Percentiles rank a stretch among this genome's conserved stretches.
These are phyloP conservation scores for Pterocles gutturalis DNA, from an alignment of 2,113 vertebrate species.

Conservation along the genomic window DNA sequence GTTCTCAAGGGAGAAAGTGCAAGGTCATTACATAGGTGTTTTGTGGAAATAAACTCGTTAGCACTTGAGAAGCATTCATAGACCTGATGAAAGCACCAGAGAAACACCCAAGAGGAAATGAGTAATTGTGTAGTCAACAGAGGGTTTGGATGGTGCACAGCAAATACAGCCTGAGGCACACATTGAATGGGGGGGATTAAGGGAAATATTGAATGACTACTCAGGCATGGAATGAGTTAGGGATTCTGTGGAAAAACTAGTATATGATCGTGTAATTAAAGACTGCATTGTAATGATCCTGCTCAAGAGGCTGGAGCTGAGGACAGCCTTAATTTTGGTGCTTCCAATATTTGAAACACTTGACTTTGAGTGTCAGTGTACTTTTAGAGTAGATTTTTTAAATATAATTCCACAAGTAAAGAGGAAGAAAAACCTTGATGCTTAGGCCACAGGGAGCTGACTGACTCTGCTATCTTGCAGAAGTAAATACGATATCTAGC, in stretches of 20 bases:
- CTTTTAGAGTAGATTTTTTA: not conserved
- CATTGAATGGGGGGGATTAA: conserved; percentile 26
- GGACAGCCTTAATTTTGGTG: not conserved
- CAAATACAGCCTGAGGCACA: conserved; percentile 14
- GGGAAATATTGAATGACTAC: conserved; percentile 38
- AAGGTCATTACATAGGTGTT: conserved; percentile 5
- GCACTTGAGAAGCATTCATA: not conserved
- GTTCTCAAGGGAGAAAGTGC: not conserved
- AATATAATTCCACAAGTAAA: not conserved
- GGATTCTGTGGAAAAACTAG: conserved; percentile 44
- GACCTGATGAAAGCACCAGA: not conserved
- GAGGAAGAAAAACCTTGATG: not conserved
- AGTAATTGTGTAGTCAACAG: conserved; percentile 15
- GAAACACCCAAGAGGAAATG: conserved; percentile 11
- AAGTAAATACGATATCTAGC: not conserved
- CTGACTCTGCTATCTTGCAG: not conserved
- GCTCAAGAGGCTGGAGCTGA: not conserved
- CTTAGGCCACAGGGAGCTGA: not conserved
- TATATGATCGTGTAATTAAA: conserved; percentile 45
- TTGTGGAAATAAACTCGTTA: not conserved
- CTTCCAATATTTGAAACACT: not conserved
- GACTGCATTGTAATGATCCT: not conserved
- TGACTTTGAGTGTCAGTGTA: not conserved
- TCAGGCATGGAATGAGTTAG: conserved; percentile 27
- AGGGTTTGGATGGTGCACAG: not conserved